phyloP scores from a whole-genome alignment of 2,113 vertebrate species.

The Macquaria ambigua region DNA sequence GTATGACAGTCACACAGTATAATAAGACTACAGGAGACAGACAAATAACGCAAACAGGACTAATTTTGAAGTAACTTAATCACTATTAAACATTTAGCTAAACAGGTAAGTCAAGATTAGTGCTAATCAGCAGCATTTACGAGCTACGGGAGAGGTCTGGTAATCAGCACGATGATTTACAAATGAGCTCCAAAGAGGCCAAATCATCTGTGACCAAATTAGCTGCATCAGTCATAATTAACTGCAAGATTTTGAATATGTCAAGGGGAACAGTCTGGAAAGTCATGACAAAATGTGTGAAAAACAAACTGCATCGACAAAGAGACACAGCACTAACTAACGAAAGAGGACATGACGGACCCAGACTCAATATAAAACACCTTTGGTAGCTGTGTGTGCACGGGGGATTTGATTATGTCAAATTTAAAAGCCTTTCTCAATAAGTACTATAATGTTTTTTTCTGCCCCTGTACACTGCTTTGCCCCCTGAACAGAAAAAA shows the following conservation, averaged over 20 bases:
- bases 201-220: conserved; percentile 18
- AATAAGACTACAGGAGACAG: background rate
- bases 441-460: background rate
- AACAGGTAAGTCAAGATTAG: background rate
- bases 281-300: background rate
- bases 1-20: background rate
- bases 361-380: background rate
- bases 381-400: background rate
- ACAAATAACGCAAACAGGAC: background rate
- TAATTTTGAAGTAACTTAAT: background rate
- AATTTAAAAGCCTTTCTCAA: background rate
- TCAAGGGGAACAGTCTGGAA: background rate
- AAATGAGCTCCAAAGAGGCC: conserved; percentile 2
- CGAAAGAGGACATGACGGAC: background rate
- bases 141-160: background rate
- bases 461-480: background rate
- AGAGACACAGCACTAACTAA: background rate
- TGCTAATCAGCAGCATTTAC: background rate
- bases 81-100: background rate
- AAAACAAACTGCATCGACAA: background rate
- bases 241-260: background rate
- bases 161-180: background rate
- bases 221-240: background rate
- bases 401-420: conserved; percentile 5
- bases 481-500: background rate